Percentiles rank a stretch among this genome's conserved stretches.
phyloP scores from a whole-genome alignment of 2,113 vertebrate genomes.

The Antigone vipio region DNA sequence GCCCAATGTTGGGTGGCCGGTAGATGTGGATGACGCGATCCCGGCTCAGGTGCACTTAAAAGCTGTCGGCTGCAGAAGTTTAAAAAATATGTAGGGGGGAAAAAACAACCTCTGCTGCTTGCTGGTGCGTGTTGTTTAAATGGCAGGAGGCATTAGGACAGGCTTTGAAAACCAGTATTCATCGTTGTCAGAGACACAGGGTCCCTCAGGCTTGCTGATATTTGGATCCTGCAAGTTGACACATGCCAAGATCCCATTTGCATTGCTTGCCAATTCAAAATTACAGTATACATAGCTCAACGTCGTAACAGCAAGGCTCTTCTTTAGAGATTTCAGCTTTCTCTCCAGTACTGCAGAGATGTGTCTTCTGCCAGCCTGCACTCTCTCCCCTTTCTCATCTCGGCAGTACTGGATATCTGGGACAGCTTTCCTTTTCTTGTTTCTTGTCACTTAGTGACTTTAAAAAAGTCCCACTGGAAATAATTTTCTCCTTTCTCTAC shows the following conservation, averaged over 20 bases:
- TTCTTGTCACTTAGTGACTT: background rate
- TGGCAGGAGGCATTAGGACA: too few relatives aligned
- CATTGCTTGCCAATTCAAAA: background rate
- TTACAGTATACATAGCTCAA: background rate
- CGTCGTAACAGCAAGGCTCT: background rate
- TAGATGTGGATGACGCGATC: rapidly evolving
- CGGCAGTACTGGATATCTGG: background rate
- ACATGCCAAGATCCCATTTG: background rate
- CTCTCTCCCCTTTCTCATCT: background rate
- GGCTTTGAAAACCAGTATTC: background rate
- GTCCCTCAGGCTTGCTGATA: background rate
- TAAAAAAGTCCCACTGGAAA: background rate
- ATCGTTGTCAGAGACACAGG: rapidly evolving
- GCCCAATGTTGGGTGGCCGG: rapidly evolving
- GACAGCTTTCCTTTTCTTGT: background rate
- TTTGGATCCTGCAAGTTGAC: background rate
- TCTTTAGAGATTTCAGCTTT: background rate
- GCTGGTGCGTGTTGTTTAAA: background rate
- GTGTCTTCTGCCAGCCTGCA: rapidly evolving
- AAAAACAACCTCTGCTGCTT: background rate
- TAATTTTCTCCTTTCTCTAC: background rate
- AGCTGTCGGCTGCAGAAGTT: background rate
- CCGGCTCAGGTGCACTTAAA: rapidly evolving
- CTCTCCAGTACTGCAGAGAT: background rate
- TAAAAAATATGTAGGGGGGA: rapidly evolving